phyloP scores from a whole-genome alignment of 1,140 invertebrate genomes.

The Cotesia vestalis region DNA sequence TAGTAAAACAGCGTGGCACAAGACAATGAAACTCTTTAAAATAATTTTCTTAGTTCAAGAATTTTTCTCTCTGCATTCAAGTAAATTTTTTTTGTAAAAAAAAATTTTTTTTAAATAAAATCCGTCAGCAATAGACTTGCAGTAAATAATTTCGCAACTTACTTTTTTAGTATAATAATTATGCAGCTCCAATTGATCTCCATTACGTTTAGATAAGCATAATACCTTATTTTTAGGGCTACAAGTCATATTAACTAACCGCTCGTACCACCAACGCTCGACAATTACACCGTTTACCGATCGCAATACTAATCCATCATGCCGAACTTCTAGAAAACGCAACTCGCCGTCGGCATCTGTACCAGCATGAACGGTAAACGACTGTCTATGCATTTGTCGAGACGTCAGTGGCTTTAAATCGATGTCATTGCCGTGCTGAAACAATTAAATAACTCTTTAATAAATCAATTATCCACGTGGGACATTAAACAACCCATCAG shows the following conservation, averaged over 20 bases:
- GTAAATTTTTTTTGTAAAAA: no score
- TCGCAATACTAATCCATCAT: slow-evolving; percentile 94
- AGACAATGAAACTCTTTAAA: no score
- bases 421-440: slow-evolving; percentile 93
- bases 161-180: slow-evolving; percentile 99
- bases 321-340: slow-evolving; percentile 97
- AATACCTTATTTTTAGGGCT: slow-evolving; percentile 97
- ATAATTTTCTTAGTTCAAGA: no score
- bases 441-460: slow-evolving; percentile 31
- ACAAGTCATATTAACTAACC: slow-evolving; percentile 99
- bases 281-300: slow-evolving; percentile 94
- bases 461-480: background rate
- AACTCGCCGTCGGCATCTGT: slow-evolving; percentile 90
- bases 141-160: slow-evolving; percentile 37
- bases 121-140: no score
- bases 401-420: slow-evolving; percentile 92
- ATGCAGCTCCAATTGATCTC: slow-evolving; percentile 91
- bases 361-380: slow-evolving; percentile 96
- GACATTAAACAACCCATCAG: background rate
- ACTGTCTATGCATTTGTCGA: slow-evolving; percentile 93
- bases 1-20: no score
- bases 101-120: no score
- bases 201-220: slow-evolving; percentile 93
- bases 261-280: slow-evolving; percentile 99
- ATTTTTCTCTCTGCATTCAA: no score